Base-by-base conservation (phyloP, 2,113 vertebrate species). In the Pelvicachromis taeniatus region DNA sequence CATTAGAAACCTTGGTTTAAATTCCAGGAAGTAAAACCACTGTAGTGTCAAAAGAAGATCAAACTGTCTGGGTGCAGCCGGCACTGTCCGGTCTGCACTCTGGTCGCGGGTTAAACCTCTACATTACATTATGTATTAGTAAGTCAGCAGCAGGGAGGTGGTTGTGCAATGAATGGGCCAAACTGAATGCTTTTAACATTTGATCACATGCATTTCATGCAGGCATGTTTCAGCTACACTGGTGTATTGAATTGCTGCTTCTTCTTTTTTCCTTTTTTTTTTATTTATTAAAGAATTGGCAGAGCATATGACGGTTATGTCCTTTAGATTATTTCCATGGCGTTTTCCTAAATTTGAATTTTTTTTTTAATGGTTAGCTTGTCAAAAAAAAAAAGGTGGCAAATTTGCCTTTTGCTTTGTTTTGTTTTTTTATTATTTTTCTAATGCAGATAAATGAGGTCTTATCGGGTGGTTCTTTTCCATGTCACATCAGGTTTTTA, bases 21-120 rank as follows among this genome's bases (percentile, higher is more conserved):
- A 85, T 86, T 87, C 77, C 63, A 86, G 87, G 80, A 86, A 88
- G 80, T 70, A 10, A 80, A 82, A 83, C 61, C 65, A 38, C 54
- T 82, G 56, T 11, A 50, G 65, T 77, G 52, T 86, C 80, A 63
- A 56, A 88, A 58, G 35, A 84, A 77, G 83, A 63, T 87, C 52
- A 33, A 83, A 70, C 77, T 19, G 42, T 81, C 82, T n/a, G 65
- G 59, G 6, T 63, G 59, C 59, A 63, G 59, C 33, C 0, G 10
- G 19, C 59, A 50, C 70, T 21, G 42, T 83, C 81, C 38, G 23
- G 59, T 63, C 33, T 63, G 55, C 29, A 0, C 10, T 10, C 5
- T 38, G 29, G 23, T 77, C 40, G 31, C 38, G 1, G 54, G 14
- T 50, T 19, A 14, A 38, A 58, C 11, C 35, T 55, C n/a, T 21